Percentiles rank a stretch among this genome's conserved stretches.
These are phyloP conservation scores for Trematomus loennbergii DNA, from an alignment of 2,113 vertebrate genomes.

Conservation along the genomic window DNA sequence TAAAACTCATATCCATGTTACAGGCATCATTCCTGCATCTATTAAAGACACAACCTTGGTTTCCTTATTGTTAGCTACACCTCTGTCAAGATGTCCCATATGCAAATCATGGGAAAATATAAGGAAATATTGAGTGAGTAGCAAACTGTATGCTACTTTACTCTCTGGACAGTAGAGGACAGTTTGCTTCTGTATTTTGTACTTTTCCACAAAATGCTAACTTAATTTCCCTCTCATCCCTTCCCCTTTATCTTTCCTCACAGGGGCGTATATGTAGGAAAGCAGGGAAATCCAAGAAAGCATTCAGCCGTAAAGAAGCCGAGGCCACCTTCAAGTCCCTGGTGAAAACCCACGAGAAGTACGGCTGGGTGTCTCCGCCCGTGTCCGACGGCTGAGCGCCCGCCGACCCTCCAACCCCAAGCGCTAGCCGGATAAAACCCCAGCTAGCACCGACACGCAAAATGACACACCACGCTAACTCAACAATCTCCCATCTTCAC, in stretches of 20 bases:
- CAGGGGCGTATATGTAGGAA: slow-evolving; percentile 99
- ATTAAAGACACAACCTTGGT: background rate
- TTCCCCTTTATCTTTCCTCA: slow-evolving; percentile 8
- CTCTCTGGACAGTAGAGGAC: too few relatives aligned
- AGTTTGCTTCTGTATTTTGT: too few relatives aligned
- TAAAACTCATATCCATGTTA: too few relatives aligned
- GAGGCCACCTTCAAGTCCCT: slow-evolving; percentile 99
- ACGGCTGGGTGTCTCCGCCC: slow-evolving; percentile 98
- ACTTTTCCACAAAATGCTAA: slow-evolving; percentile 7
- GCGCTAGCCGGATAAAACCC: slow-evolving; percentile 63
- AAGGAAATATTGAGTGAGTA: too few relatives aligned
- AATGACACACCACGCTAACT: slow-evolving; percentile 78
- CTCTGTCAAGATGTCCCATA: background rate
- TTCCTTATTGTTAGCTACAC: background rate
- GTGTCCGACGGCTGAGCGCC: slow-evolving; percentile 95
- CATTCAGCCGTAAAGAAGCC: slow-evolving; percentile 99
- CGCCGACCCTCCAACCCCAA: background rate
- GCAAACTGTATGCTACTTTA: too few relatives aligned
- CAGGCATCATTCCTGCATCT: too few relatives aligned
- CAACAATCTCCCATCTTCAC: slow-evolving; percentile 63
- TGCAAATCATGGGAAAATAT: too few relatives aligned
- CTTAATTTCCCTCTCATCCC: background rate
- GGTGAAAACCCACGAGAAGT: slow-evolving; percentile 99
- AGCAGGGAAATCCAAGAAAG: slow-evolving; percentile 99
- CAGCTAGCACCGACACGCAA: slow-evolving; percentile 70